Base-by-base conservation (phyloP, 2,888 invertebrate species). In the Ectemnius cavifrons region DNA sequence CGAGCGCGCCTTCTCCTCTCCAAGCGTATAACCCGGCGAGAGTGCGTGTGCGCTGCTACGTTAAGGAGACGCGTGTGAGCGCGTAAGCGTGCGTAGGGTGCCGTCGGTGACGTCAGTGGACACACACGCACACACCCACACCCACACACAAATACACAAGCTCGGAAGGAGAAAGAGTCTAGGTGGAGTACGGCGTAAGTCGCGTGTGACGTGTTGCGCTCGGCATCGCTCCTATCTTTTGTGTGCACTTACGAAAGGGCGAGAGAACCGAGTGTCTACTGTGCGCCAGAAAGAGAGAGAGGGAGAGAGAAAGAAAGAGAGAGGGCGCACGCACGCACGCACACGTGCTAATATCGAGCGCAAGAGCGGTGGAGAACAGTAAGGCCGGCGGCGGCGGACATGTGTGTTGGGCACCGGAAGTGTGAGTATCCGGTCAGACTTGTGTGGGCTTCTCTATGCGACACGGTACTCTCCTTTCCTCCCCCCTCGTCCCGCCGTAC, bases 391-490 rank as follows among this genome's bases (percentile, higher is more conserved):
- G 86, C 77, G 52, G 72, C 83, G 86, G 86, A 85, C 88, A 89
- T 91, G 91, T 91, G 90, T 91, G 89, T 87, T 90, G 90, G 37
- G 37, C 37, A 37, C 90, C 90, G 90, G 91, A 91, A 91, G 91
- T 89, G 83, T 83, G 90, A 91, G 91, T 91, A 91, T 91, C 90
- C 91, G 91, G 91, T 89, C 90, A 89, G 90, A 90, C 90, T 89
- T 88, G 90, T 89, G 90, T 90, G 88, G 89, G 91, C 88, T 90
- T 90, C 89, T 87, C 89, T 89, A 85, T 81, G 81, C 81, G 78
- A 82, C 82, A 81, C 75, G 76, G 74, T 81, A 78, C 75, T 82
- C 80, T 75, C 82, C 79, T 77, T 73, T 37, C 65, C 57, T 69
- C 71, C 49, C 67, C 67, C 20, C 20, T 20, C 20, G 2, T 2